A percentile compares a stretch with the other conserved stretches of the same genome.
Evolutionary conservation across 2,113 vertebrate species (phyloP).

Genomic region (Alosa alosa): DNA sequence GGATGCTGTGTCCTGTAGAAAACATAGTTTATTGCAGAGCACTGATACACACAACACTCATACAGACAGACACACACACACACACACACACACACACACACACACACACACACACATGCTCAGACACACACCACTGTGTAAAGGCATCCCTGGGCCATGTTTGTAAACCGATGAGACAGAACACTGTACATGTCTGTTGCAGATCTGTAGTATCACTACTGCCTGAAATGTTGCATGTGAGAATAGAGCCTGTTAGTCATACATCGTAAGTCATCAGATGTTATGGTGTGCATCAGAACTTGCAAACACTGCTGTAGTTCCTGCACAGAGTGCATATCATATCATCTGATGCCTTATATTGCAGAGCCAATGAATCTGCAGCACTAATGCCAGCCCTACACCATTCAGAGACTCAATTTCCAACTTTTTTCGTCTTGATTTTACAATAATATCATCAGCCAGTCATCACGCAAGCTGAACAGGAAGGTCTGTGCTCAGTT

Average conservation of each 20-base stretch:
- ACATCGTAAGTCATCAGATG: too few species aligned
- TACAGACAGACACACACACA: conserved; percentile 28
- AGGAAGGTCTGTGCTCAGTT: conserved; percentile 12
- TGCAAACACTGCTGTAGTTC: too few species aligned
- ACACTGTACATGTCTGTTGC: too few species aligned
- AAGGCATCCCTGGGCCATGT: background rate
- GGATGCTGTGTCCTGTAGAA: conserved; percentile 85
- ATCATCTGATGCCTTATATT: too few species aligned
- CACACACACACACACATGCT: background rate
- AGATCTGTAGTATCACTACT: too few species aligned
- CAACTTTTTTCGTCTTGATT: too few species aligned
- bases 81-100: conserved; percentile 25
- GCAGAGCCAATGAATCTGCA: background rate
- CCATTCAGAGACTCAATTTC: too few species aligned
- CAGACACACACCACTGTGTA: background rate
- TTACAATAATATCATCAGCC: background rate
- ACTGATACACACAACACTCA: conserved; percentile 26
- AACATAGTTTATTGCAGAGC: conserved; percentile 15
- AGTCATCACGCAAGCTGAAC: background rate
- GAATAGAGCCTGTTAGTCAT: too few species aligned
- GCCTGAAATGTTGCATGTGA: too few species aligned
- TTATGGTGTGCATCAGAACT: too few species aligned
- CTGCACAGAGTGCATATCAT: too few species aligned
- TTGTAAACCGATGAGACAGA: background rate
- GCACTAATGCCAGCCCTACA: background rate